Conservation (phyloP, 2,888 invertebrate species). For the Cybosia mesomella region DNA sequence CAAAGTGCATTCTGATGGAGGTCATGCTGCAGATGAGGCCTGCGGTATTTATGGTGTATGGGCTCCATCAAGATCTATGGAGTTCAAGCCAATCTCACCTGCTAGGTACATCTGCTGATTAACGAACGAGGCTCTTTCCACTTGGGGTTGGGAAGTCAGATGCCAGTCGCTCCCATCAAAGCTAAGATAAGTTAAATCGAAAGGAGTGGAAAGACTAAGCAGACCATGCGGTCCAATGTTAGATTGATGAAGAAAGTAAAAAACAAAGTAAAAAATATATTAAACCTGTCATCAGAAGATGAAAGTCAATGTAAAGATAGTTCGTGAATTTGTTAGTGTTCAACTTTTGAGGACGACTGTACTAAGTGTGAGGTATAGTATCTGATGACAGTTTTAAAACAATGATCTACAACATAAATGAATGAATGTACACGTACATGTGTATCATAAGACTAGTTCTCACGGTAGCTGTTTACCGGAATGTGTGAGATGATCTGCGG, state of each 20-base stretch:
- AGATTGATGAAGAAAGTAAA: too few species aligned
- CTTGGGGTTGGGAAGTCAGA: too few species aligned
- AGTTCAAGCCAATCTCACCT: too few species aligned
- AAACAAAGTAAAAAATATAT: too few species aligned
- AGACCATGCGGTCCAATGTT: too few species aligned
- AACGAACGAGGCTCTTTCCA: too few species aligned
- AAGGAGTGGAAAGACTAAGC: too few species aligned
- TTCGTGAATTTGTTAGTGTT: neutral
- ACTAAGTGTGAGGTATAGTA: constrained; percentile 5
- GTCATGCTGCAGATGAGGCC: neutral
- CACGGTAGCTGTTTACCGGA: constrained; percentile 70
- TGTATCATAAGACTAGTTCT: constrained; percentile 55
- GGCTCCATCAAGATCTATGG: too few species aligned
- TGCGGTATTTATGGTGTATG: neutral
- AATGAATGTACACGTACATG: constrained; percentile 37
- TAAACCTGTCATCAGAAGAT: neutral
- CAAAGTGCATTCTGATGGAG: neutral
- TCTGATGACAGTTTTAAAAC: constrained; percentile 11
- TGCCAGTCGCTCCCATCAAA: neutral
- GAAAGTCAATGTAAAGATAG: neutral
- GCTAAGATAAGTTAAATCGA: too few species aligned
- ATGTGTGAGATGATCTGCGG: constrained; percentile 68
- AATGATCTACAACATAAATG: constrained; percentile 16
- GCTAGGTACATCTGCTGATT: too few species aligned
- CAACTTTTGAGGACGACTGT: neutral